Base-by-base conservation (phyloP, 2,113 vertebrate species). In the Lonchura striata region DNA sequence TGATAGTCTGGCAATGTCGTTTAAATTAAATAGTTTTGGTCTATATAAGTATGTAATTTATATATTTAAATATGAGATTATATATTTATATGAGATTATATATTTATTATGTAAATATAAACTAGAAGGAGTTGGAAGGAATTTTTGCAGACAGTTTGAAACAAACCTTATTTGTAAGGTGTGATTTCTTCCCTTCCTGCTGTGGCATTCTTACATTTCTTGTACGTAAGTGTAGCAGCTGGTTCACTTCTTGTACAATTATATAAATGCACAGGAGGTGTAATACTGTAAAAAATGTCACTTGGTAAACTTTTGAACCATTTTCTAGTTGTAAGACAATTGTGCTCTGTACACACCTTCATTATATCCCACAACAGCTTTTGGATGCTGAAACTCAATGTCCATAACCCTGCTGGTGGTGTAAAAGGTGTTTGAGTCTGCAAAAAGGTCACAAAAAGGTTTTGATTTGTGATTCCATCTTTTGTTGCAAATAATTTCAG, bases 31-130 rank as follows among this genome's bases (percentile, higher is more conserved):
- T 7, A 3, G 21, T 9, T 74, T 53, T 28, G 19, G 15, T 28
- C 54, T 83, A 1, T n/a, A 7, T 42, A 59, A 39, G 39, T 33
- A 15, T 10, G 10, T 57, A 9, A 1, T n/a, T 68, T n/a, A 30
- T 80, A 3, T 50, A 13, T 37, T 25, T 22, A 22, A 59, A 37
- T 27, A 2, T 3, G 19, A 46, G 28, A 15, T 46, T 4, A 4
- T 20, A 0, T 28, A 20, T 78, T 69, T 61, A 18, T 5, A 2
- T 3, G 19, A 46, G 28, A 15, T 46, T 4, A 4, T 20, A 0
- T 28, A 20, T 78, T 69, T 61, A 18, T 5, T 18, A 6, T 13
- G 46, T 49, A 41, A 65, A 21, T 41, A 41, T 4, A 54, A 83
- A 44, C 25, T 41, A 22, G 28, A 41, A 77, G 54, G 53, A 30